Conservation (phyloP, 1,140 invertebrate genomes). For the Bombus turneri region DNA sequence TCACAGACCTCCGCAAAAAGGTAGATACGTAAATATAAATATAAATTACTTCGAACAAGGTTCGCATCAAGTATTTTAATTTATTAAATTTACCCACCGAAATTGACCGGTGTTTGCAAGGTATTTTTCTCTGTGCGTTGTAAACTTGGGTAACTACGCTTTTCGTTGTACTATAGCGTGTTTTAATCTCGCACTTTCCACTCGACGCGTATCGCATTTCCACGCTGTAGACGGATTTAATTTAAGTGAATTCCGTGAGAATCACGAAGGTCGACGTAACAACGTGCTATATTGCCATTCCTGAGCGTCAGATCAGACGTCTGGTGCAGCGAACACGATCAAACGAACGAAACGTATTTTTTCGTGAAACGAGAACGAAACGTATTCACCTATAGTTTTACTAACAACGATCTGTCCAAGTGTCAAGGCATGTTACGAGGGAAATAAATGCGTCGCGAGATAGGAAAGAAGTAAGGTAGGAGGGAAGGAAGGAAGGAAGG, state of each 20-base stretch:
- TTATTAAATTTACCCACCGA: not conserved
- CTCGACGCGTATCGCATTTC: not conserved
- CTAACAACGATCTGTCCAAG: slow-evolving; percentile 16
- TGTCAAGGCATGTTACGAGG: slow-evolving; percentile 1
- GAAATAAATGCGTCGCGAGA: slow-evolving; percentile 22
- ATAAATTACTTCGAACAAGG: no score
- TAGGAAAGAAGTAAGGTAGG: slow-evolving; percentile 33
- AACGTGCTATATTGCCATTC: slow-evolving; percentile 69
- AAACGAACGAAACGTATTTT: slow-evolving; percentile 57
- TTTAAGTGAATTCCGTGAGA: slow-evolving; percentile 67
- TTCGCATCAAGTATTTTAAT: not conserved
- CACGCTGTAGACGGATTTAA: slow-evolving; percentile 61
- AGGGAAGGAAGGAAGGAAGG: slow-evolving; percentile 9
- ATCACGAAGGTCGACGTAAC: slow-evolving; percentile 60
- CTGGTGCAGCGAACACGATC: slow-evolving; percentile 46
- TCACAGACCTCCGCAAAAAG: no score
- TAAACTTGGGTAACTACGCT: not conserved
- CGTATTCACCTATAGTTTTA: not conserved
- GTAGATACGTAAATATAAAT: no score
- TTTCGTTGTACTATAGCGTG: not conserved
- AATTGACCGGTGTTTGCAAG: not conserved
- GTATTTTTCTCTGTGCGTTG: not conserved
- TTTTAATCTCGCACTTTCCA: slow-evolving; percentile 41
- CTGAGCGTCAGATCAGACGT: slow-evolving; percentile 57
- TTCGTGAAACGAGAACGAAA: not conserved